These are phyloP conservation scores for Panulirus ornatus DNA, from an alignment of 1,140 invertebrate species.

Conservation along the genomic window DNA sequence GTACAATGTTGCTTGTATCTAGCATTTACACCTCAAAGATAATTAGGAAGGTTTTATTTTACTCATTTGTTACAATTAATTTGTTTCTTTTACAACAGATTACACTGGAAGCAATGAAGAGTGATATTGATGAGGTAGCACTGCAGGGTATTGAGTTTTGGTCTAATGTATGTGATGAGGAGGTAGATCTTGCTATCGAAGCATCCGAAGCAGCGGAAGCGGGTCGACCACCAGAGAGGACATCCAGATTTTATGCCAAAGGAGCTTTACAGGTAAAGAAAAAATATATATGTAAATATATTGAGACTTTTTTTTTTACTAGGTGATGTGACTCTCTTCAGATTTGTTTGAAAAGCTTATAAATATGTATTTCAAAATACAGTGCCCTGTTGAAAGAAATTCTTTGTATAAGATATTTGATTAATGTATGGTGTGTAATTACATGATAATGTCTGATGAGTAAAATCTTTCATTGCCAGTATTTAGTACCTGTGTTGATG, in stretches of 20 bases:
- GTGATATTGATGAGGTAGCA: conserved; percentile 95
- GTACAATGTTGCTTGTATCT: too few species aligned
- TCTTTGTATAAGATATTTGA: neutral
- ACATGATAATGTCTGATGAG: neutral
- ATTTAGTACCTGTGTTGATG: conserved; percentile 95
- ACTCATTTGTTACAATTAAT: neutral
- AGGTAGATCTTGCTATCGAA: conserved; percentile 97
- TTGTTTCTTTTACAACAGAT: conserved; percentile 85
- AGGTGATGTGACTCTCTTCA: neutral
- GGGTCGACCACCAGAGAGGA: conserved; percentile 92
- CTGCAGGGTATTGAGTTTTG: conserved; percentile 99
- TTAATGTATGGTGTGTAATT: too few species aligned
- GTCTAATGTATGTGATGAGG: conserved; percentile 99
- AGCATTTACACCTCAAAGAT: neutral
- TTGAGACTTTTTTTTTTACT: neutral
- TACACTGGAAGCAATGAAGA: conserved; percentile 99
- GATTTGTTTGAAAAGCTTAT: too few species aligned
- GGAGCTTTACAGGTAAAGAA: conserved; percentile 86
- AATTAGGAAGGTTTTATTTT: neutral
- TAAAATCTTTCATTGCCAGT: conserved; percentile 79
- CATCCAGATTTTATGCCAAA: conserved; percentile 94
- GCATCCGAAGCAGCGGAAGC: conserved; percentile 94
- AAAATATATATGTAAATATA: neutral
- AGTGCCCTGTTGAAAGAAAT: too few species aligned
- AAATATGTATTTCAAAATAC: too few species aligned